Evolutionary conservation across 2,888 invertebrate genomes (phyloP).

Genomic region (Trisateles emortualis): DNA sequence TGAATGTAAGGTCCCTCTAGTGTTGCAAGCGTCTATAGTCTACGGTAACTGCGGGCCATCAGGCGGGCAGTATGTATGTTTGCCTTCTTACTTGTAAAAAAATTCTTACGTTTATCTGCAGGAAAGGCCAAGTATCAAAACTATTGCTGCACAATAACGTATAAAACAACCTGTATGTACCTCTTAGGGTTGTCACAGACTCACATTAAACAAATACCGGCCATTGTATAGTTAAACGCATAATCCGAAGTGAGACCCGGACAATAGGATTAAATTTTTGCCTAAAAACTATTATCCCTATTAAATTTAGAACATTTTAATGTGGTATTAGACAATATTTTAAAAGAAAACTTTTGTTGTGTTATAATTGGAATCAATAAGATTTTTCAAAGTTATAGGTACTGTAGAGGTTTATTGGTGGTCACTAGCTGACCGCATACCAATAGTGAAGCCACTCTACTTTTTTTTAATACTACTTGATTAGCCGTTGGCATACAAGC

Average conservation of each 20-base stretch:
- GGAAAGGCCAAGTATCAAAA: conserved; percentile 54
- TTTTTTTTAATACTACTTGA: too few relatives aligned
- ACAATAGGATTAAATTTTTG: conserved; percentile 39
- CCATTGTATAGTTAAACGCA: conserved; percentile 52
- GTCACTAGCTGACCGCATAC: too few relatives aligned
- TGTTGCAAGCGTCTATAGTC: too few relatives aligned
- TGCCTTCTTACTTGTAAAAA: too few relatives aligned
- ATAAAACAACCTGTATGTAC: conserved; percentile 50
- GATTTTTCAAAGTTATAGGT: neutral
- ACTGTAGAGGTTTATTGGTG: too few relatives aligned
- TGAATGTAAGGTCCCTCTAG: too few relatives aligned
- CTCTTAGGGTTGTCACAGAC: conserved; percentile 58
- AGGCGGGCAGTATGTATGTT: too few relatives aligned
- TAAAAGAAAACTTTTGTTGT: neutral
- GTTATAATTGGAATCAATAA: neutral
- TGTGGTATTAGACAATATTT: conserved; percentile 6
- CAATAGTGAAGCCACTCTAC: too few relatives aligned
- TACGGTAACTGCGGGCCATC: too few relatives aligned
- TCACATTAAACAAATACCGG: conserved; percentile 57
- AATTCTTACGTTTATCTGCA: too few relatives aligned
- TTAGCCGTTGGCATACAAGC: too few relatives aligned
- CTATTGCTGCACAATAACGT: neutral
- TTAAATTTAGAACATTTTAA: conserved; percentile 22
- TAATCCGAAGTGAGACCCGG: conserved; percentile 12
- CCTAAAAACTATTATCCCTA: conserved; percentile 30